Percentiles rank a stretch among this genome's conserved stretches.
Evolutionary conservation across 2,888 invertebrate genomes (phyloP).

Genomic region (Buathra laborator): DNA sequence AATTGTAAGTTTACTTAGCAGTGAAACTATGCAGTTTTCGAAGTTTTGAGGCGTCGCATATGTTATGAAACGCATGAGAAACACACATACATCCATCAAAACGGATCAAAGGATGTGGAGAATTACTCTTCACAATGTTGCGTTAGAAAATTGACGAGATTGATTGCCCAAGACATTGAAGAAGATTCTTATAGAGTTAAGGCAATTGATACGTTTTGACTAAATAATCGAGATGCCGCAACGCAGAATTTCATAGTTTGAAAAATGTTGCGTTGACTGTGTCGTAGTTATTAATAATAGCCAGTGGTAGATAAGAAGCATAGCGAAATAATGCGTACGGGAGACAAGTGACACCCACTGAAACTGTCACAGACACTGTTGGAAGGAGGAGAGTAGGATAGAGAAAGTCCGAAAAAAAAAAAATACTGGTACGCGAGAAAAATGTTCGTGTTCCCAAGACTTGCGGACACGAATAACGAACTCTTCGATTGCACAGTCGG

Average conservation of each 20-base stretch:
- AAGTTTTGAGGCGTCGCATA: neutral
- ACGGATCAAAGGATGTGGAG: slow-evolving; percentile 1
- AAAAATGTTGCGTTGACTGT: neutral
- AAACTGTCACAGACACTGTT: slow-evolving; percentile 18
- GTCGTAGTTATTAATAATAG: neutral
- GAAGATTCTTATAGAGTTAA: no score
- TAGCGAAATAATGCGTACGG: neutral
- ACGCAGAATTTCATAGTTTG: neutral
- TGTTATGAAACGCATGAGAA: slow-evolving; percentile 42
- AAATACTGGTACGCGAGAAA: neutral
- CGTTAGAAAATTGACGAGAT: neutral
- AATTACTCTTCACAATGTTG: neutral
- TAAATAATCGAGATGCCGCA: neutral
- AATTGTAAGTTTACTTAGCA: neutral
- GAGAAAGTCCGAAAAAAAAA: neutral
- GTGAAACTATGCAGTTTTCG: neutral
- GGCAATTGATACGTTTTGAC: no score
- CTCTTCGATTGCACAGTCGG: neutral
- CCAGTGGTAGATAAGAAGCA: neutral
- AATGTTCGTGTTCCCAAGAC: neutral
- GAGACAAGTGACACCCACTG: slow-evolving; percentile 17
- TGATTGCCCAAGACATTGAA: no score
- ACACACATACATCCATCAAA: neutral
- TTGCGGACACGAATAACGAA: neutral
- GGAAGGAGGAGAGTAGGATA: neutral